Base-by-base conservation (phyloP, 2,888 invertebrate genomes). In the Stenodema calcarata region DNA sequence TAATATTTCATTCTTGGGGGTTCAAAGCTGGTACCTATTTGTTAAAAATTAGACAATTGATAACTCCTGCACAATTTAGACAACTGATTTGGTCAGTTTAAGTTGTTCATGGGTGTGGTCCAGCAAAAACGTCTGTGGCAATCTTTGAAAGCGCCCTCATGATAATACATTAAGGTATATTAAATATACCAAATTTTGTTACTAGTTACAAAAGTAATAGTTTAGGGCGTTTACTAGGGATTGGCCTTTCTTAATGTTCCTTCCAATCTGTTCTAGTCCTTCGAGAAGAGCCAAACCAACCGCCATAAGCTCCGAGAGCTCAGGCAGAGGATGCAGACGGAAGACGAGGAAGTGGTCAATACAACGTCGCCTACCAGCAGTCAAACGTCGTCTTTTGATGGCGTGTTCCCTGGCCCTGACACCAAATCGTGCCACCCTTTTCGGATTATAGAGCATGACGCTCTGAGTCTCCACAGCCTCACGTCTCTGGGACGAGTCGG, bases 381-480 rank as follows among this genome's bases (percentile, higher is more conserved):
- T 91, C 95, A 96, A 91, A 94, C 94, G 14, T 94, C 94, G 89
- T 95, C 96, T 11, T 94, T 95, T 85, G 97, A 97, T 90, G 95
- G 95, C 87, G 94, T 95, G 16, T 95, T 94, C 91, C 93, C 94
- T 11, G 92, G 92, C 47, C 93, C 94, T 28, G 89, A 89, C 41
- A 88, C 89, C 30, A 86, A 87, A 90, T 93, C 94, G 76, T 92
- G 93, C 87, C 96, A 96, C 91, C 96, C 96, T 27, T 96, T 96
- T 91, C 93, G 94, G 91, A 95, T 97, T 88, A 96, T 97, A 90
- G 96, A 97, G 89, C 96, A 96, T 90, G 97, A 97, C 91, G 95
- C 96, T 18, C 93, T 96, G 91, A 97, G 96, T 91, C 92, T 97
- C 89, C 96, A 97, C 91, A 97, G 97, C 90, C 95, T 97, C 93